Base-by-base conservation (phyloP, 2,113 vertebrate genomes). In the Callospermophilus lateralis region DNA sequence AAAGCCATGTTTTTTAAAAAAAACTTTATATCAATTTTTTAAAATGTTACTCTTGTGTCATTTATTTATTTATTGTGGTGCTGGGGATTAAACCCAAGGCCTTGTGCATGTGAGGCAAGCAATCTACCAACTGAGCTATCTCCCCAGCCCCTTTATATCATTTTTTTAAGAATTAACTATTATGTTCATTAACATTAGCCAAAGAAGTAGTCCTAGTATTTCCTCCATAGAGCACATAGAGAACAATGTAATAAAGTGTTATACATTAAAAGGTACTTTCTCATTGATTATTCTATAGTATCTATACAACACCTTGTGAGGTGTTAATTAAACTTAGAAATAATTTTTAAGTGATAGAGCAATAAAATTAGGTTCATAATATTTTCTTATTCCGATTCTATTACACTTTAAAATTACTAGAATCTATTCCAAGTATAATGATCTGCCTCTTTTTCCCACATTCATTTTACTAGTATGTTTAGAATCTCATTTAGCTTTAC, bases 311-410 rank as follows among this genome's bases (percentile, higher is more conserved):
- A 65, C 12, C 19, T 32, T 77, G 48, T 42, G 30, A 91, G 39
- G 74, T 67, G 32, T 91, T 78, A 53, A 55, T 51, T 89, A 94
- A 39, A 45, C 24, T 95, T 92, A 93, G n/a, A 92, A 96, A 78
- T 96, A 68, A 83, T 34, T 74, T 95, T 90, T 93, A 88, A 88
- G 76, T 87, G 34, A 80, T n/a, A 90, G 48, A 26, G 26, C 32
- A 92, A n/a, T 78, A 92, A 13, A 51, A 63, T 81, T 83, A 76
- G 32, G 92, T 73, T 93, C n/a, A 53, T 80, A 61, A 13, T 84
- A 58, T 53, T 78, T 93, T 89, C 34, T 90, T 76, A 80, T 67
- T 90, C 63, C 65, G 45, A 92, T 76, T 90, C 20, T 22, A 4
- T 87, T 89, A 26, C 26, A 20, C 85, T 58, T 87, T 96, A 76